Base-by-base conservation (phyloP, 2,113 vertebrate species). In the Carettochelys insculpta region DNA sequence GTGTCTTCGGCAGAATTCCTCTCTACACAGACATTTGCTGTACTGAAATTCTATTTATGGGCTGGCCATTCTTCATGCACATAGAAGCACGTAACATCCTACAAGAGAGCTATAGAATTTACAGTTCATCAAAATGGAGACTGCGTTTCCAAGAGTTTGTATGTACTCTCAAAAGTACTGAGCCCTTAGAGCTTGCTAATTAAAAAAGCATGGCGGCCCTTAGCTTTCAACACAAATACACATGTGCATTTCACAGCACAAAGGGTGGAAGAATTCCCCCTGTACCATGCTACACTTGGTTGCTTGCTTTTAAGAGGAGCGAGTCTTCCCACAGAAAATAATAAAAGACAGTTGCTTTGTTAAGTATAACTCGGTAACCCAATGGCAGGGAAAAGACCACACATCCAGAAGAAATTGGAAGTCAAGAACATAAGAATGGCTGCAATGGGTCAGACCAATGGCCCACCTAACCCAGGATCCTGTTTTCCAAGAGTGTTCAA, bases 111-210 rank as follows among this genome's bases (percentile, higher is more conserved):
- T 86, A 52, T 52, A 43, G 65, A 41, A 71, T 71, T 71, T 22
- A 71, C 19, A 41, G 52, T 78, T 27, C 0, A 11, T 24, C 77
- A 87, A 93, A 93, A 92, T 31, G 78, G 94, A 94, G 78, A 45
- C 51, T 54, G 88, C 25, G 22, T 82, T 20, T 77, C 47, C 58
- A 86, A 82, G 53, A 51, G 58, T 54, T 58, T 20, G 85, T 80
- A 86, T 78, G 90, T 83, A 91, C 92, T 90, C 86, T 90, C 88
- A 91, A 82, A 22, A 88, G 48, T 83, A 83, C 47, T 56, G 12
- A 90, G 84, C 86, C 34, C 84, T 85, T 43, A 29, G 85, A 90
- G 53, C 19, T 24, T 87, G 80, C 3, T 65, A 95, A 92, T 93
- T 78, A 76, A 86, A 95, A 77, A 75, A 95, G 53, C 2, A 8